Conservation (phyloP, 1,140 invertebrate species). For the Sitophilus oryzae region DNA sequence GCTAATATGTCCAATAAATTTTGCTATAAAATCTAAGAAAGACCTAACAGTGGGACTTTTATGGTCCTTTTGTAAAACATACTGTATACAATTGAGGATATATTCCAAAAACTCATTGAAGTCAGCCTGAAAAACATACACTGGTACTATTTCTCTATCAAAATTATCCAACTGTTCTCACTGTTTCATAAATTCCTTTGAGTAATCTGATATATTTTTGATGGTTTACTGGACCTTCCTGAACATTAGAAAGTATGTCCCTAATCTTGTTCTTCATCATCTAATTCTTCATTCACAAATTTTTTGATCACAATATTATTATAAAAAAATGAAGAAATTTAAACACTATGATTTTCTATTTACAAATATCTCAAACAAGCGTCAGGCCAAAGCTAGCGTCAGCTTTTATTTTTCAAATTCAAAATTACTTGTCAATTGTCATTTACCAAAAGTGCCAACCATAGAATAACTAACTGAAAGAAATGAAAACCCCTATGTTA, state of each 20-base stretch:
- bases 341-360: no score
- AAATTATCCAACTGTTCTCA: background rate
- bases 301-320: no score
- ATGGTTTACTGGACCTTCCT: background rate
- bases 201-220: background rate
- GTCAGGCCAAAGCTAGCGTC: no score
- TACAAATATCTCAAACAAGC: no score
- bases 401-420: no score
- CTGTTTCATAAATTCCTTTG: background rate
- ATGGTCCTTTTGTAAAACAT: background rate
- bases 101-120: conserved; percentile 3
- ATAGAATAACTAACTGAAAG: no score
- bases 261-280: background rate
- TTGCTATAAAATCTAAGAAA: conserved; percentile 26
- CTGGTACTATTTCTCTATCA: background rate
- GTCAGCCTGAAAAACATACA: conserved; percentile 2
- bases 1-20: conserved; percentile 16
- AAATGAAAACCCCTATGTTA: no score
- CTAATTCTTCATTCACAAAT: no score
- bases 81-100: background rate
- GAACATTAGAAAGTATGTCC: background rate
- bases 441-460: no score
- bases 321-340: no score
- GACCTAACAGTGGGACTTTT: conserved; percentile 17
- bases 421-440: no score